Evolutionary conservation across 2,888 invertebrate genomes (phyloP).

Genomic region (Orchestes rusci): DNA sequence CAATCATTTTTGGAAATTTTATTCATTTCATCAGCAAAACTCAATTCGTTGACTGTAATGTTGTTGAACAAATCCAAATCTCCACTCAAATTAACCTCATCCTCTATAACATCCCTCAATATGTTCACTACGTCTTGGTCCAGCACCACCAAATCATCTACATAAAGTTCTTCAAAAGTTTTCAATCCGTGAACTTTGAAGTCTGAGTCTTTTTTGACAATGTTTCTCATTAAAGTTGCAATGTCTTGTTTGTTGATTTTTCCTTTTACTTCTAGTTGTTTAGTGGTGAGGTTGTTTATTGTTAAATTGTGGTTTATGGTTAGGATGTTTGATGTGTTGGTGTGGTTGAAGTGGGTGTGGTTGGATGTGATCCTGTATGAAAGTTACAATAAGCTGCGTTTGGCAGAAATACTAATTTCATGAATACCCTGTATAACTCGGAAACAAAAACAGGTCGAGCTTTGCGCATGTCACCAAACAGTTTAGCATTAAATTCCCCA

Average conservation of each 20-base stretch:
- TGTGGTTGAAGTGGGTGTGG: too few species aligned
- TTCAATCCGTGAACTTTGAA: slow-evolving; percentile 31
- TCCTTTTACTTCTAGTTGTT: slow-evolving; percentile 18
- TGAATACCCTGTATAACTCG: too few species aligned
- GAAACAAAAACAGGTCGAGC: too few species aligned
- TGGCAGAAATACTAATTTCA: too few species aligned
- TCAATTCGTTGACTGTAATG: slow-evolving; percentile 40
- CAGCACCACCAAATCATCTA: slow-evolving; percentile 30
- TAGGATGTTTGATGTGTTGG: slow-evolving; percentile 14
- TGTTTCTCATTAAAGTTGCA: slow-evolving; percentile 34
- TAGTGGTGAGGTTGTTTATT: not conserved
- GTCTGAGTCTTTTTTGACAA: slow-evolving; percentile 29
- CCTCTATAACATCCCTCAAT: slow-evolving; percentile 14
- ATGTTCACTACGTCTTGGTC: slow-evolving; percentile 23
- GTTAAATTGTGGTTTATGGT: not conserved
- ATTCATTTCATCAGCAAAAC: slow-evolving; percentile 40
- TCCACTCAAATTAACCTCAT: slow-evolving; percentile 23
- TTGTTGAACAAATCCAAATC: slow-evolving; percentile 24
- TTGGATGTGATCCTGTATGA: too few species aligned
- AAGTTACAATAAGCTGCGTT: too few species aligned
- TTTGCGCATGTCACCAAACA: too few species aligned
- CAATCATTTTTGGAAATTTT: slow-evolving; percentile 42
- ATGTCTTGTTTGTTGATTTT: slow-evolving; percentile 34
- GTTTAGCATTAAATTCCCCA: too few species aligned
- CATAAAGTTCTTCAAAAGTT: slow-evolving; percentile 32